These are phyloP conservation scores for Synodontis membranacea DNA, from an alignment of 2,113 vertebrate species.

Conservation along the genomic window DNA sequence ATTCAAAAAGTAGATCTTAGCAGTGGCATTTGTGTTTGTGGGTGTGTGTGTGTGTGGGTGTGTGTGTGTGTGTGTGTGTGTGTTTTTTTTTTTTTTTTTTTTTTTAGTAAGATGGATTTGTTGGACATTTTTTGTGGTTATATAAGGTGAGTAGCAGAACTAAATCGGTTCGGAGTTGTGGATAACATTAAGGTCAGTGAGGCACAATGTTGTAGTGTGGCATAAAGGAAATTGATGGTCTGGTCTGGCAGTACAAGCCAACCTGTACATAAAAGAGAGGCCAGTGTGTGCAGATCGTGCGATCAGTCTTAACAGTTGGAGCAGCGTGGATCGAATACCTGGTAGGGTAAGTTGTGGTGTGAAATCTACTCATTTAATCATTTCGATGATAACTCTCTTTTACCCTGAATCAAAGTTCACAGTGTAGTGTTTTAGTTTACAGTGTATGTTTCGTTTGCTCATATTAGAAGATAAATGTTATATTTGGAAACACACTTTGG, in stretches of 20 bases:
- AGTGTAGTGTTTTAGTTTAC: background rate
- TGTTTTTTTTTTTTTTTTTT: background rate
- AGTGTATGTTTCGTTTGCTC: conserved; percentile 14
- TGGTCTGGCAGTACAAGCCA: background rate
- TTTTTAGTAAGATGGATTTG: background rate
- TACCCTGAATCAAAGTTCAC: background rate
- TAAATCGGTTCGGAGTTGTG: background rate
- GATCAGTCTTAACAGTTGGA: background rate
- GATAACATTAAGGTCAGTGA: conserved; percentile 3
- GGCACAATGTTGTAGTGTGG: conserved; percentile 1
- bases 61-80: too few relatives aligned
- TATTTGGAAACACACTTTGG: conserved; percentile 22
- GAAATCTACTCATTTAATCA: background rate
- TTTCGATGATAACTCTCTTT: background rate
- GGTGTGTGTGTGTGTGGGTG: too few relatives aligned
- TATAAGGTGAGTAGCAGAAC: background rate
- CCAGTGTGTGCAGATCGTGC: background rate
- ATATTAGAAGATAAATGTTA: conserved; percentile 2
- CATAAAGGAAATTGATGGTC: conserved; percentile 6
- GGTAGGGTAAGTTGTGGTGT: background rate
- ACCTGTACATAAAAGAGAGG: conserved; percentile 3
- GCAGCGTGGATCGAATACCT: background rate
- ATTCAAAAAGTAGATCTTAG: conserved; percentile 6
- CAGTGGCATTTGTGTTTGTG: background rate
- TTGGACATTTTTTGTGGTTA: conserved; percentile 3